These are phyloP conservation scores for Enteromius anoplus DNA, from an alignment of 2,797 vertebrate species.

Conservation along the genomic window DNA sequence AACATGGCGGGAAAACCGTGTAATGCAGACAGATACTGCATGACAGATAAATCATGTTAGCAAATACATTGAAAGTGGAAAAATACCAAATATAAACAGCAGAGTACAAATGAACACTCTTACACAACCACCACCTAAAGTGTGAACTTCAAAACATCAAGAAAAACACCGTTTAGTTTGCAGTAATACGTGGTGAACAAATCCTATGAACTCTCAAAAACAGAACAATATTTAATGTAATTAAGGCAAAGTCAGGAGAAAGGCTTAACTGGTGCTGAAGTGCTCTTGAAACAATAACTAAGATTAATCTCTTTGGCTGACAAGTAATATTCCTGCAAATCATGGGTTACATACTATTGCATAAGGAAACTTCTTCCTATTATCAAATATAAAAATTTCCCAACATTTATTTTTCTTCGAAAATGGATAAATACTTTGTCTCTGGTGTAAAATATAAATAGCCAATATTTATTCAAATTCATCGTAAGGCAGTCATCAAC, in stretches of 20 bases:
- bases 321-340: not conserved
- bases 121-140: constrained; percentile 17
- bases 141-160: constrained; percentile 11
- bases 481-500: constrained; percentile 6
- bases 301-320: constrained; percentile 21
- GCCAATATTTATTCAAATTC: constrained; percentile 10
- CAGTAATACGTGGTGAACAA: not conserved
- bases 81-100: not conserved
- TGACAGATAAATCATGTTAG: not conserved
- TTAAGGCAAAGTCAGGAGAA: constrained; percentile 20
- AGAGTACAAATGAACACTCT: not conserved
- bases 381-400: not conserved
- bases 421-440: constrained; percentile 1
- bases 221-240: not conserved
- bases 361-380: not conserved
- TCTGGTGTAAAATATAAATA: constrained; percentile 31
- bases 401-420: constrained; percentile 13
- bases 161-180: not conserved
- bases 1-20: not conserved
- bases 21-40: not conserved
- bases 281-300: constrained; percentile 5
- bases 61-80: not conserved
- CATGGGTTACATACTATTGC: not conserved
- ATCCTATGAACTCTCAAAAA: constrained; percentile 1
- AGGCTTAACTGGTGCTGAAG: constrained; percentile 20